A percentile compares a stretch with the other conserved stretches of the same genome.
phyloP scores from a whole-genome alignment of 2,113 vertebrate species.

The Otis tarda region DNA sequence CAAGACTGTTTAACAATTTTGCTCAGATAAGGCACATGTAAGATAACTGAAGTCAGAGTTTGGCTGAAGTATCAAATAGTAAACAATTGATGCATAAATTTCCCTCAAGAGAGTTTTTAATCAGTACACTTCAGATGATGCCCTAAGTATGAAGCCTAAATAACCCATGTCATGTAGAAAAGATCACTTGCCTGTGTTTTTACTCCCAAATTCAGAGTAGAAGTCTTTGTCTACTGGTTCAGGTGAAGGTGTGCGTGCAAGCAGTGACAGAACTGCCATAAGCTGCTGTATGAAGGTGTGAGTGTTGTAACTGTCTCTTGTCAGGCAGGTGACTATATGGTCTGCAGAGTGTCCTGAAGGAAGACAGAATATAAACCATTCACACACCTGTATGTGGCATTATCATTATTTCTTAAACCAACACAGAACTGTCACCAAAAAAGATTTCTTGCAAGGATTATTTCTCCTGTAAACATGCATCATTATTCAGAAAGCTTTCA shows the following conservation, averaged over 20 bases:
- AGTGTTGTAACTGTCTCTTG: constrained; percentile 91
- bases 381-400: not conserved
- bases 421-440: not conserved
- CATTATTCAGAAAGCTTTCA: not conserved
- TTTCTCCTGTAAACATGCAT: not conserved
- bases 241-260: constrained; percentile 88
- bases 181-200: constrained; percentile 80
- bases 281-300: constrained; percentile 92
- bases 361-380: not conserved
- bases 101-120: not conserved
- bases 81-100: not conserved
- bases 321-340: constrained; percentile 90
- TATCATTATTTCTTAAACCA: not conserved
- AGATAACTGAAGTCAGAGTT: not conserved
- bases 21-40: not conserved
- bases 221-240: constrained; percentile 94
- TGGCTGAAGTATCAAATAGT: not conserved
- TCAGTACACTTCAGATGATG: not conserved
- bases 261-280: constrained; percentile 89
- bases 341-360: constrained; percentile 79
- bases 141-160: not conserved
- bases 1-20: not conserved
- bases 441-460: not conserved
- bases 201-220: constrained; percentile 94
- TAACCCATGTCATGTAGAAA: not conserved